Conservation (phyloP, 2,113 vertebrate species). For the Corvus moneduloides region DNA sequence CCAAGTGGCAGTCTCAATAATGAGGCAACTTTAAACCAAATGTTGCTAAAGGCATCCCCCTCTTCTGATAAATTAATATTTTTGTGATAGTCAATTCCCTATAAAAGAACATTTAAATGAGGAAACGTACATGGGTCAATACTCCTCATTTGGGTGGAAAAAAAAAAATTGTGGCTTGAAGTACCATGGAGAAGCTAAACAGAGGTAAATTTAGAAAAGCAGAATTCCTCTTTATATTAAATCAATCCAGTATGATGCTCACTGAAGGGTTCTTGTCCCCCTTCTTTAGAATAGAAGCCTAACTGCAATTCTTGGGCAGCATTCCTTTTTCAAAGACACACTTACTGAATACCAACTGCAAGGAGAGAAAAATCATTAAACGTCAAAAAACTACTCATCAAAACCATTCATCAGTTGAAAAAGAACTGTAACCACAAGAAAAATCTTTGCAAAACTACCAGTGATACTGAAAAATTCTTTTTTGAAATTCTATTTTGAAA, state of each 20-base stretch:
- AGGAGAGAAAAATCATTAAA: neutral
- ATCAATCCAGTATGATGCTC: neutral
- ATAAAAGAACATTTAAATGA: neutral
- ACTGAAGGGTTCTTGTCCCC: neutral
- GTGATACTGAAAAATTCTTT: neutral
- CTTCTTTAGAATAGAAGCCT: neutral
- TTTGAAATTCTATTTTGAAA: neutral
- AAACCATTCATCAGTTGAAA: neutral
- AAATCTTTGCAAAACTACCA: neutral
- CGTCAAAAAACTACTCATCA: neutral
- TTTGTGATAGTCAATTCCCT: neutral
- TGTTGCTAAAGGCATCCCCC: neutral
- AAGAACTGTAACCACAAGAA: neutral
- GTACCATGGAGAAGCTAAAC: neutral
- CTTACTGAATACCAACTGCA: neutral
- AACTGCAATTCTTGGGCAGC: neutral
- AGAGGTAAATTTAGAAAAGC: neutral
- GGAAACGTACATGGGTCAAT: neutral
- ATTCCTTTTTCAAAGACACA: neutral
- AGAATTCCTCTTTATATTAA: neutral
- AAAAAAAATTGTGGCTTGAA: neutral
- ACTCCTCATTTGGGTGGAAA: neutral
- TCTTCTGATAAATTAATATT: neutral
- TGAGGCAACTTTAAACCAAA: neutral
- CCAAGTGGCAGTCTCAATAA: neutral